Conservation (phyloP, 2,888 invertebrate species). For the Gerris lacustris region DNA sequence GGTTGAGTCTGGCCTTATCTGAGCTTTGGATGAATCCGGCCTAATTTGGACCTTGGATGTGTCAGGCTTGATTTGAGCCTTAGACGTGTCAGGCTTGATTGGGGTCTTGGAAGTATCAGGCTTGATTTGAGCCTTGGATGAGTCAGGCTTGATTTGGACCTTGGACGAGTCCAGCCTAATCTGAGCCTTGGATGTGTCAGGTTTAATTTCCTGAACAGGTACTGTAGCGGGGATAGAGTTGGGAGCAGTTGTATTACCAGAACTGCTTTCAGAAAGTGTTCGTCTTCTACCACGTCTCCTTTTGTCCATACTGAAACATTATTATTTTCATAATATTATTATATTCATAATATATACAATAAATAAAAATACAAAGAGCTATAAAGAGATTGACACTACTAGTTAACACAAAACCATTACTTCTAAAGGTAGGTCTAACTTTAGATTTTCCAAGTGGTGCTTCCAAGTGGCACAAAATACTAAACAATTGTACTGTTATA, state of each 20-base stretch:
- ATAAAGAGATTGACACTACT: no score
- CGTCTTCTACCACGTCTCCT: slow-evolving; percentile 39
- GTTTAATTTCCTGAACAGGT: not conserved
- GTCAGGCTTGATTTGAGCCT: not conserved
- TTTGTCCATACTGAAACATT: slow-evolving; percentile 35
- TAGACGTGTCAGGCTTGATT: not conserved
- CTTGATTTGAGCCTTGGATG: not conserved
- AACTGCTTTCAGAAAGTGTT: slow-evolving; percentile 35
- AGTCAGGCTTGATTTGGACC: not conserved
- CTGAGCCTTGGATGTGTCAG: not conserved
- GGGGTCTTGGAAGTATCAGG: not conserved
- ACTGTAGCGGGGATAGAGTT: slow-evolving; percentile 18
- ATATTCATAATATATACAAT: no score
- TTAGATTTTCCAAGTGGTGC: no score
- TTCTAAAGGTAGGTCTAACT: no score
- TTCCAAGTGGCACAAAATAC: no score
- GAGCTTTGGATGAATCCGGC: not conserved
- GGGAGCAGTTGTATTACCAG: slow-evolving; percentile 4
- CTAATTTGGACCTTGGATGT: no score
- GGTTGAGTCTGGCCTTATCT: not conserved
- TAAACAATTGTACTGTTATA: no score
- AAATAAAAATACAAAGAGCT: no score
- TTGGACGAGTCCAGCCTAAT: not conserved
- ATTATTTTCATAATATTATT: not conserved
- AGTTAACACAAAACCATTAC: no score